Evolutionary conservation across 2,797 vertebrate species (phyloP).

Genomic region (Squalus acanthias): DNA sequence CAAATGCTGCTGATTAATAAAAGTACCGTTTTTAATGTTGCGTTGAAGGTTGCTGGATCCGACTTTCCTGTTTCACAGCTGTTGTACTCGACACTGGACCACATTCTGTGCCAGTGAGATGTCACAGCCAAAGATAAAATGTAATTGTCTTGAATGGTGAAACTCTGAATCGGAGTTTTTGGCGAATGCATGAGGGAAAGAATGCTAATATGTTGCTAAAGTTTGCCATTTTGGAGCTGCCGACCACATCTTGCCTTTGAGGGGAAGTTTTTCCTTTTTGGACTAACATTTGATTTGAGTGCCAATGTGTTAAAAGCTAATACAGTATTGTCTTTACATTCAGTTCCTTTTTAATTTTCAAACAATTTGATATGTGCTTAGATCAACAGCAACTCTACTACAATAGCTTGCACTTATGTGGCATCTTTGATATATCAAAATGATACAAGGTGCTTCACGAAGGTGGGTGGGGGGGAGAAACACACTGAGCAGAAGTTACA

Average conservation of each 20-base stretch:
- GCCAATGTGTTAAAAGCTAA: neutral
- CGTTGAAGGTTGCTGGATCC: neutral
- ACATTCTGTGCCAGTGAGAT: neutral
- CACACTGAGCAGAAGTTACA: neutral
- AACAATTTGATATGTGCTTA: neutral
- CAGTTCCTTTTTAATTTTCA: neutral
- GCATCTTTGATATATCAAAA: neutral
- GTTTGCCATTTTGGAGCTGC: neutral
- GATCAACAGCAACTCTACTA: neutral
- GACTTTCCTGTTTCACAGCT: neutral
- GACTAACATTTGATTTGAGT: neutral
- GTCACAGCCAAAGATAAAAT: neutral
- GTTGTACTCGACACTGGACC: neutral
- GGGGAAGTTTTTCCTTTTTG: neutral
- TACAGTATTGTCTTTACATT: neutral
- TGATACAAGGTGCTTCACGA: neutral
- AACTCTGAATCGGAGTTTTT: neutral
- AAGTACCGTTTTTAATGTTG: neutral
- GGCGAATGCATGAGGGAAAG: neutral
- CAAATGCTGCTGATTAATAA: slow-evolving; percentile 22
- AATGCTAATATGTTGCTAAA: neutral
- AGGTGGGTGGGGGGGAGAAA: neutral
- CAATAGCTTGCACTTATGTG: neutral
- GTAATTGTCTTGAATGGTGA: neutral
- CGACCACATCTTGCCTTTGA: neutral